Percentiles rank a stretch among this genome's conserved stretches.
These are phyloP conservation scores for Scelioninae gen. 2 DNA, from an alignment of 2,888 invertebrate species.

Conservation along the genomic window DNA sequence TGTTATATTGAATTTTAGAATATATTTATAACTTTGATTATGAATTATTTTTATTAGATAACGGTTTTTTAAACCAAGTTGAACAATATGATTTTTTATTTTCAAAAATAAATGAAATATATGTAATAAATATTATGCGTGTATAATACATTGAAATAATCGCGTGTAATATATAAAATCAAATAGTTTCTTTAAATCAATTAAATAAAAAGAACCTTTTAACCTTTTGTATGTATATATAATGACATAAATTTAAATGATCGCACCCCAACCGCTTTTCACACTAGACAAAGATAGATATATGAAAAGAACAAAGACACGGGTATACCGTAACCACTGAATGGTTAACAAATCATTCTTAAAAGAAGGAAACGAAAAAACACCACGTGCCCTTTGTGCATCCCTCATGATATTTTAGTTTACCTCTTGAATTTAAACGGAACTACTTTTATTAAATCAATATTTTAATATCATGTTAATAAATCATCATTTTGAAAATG, in stretches of 20 bases:
- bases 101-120: no score
- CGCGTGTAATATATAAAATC: no score
- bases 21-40: no score
- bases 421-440: conserved; percentile 1
- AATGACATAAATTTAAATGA: conserved; percentile 27
- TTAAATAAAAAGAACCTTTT: conserved; percentile 4
- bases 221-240: conserved; percentile 4
- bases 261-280: conserved; percentile 18
- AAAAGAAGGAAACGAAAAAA: conserved; percentile 29
- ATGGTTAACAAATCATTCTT: conserved; percentile 36
- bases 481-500: no score
- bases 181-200: no score
- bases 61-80: no score
- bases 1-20: no score
- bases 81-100: no score
- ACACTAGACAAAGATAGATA: conserved; percentile 10
- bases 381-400: conserved; percentile 20
- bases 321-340: conserved; percentile 13
- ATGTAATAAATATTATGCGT: no score
- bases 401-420: conserved; percentile 19
- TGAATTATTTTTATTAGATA: no score
- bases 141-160: no score
- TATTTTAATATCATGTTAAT: no score
- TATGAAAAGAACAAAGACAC: background rate
- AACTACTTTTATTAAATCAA: background rate